phyloP scores from a whole-genome alignment of 2,113 vertebrate genomes.

The Myiagra hebetior region DNA sequence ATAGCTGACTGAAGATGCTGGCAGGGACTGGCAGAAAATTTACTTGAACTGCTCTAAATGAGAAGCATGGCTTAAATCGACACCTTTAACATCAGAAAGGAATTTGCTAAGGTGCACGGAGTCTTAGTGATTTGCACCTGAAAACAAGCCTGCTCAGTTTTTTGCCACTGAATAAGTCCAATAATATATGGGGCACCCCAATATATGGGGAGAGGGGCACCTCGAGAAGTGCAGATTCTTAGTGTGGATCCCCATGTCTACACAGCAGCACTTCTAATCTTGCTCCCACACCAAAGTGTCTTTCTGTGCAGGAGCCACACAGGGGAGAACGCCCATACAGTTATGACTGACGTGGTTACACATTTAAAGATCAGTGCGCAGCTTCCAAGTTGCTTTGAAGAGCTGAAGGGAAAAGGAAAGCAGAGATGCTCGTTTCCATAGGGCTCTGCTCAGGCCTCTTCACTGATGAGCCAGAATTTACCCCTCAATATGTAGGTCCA shows the following conservation, averaged over 20 bases:
- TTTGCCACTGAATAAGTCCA: neutral
- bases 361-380: neutral
- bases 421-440: neutral
- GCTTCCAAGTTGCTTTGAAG: neutral
- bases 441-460: neutral
- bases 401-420: neutral
- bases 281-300: neutral
- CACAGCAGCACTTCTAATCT: neutral
- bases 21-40: neutral
- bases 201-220: neutral
- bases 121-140: neutral
- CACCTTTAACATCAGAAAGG: neutral
- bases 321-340: neutral
- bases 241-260: neutral
- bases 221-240: neutral
- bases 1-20: neutral
- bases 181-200: neutral
- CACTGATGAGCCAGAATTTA: neutral
- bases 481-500: neutral
- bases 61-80: neutral
- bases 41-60: neutral
- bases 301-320: accelerated
- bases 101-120: neutral
- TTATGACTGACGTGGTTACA: neutral
- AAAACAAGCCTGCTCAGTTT: neutral